These are phyloP conservation scores for Pogonocherus hispidulus DNA, from an alignment of 2,888 invertebrate genomes.

Conservation along the genomic window DNA sequence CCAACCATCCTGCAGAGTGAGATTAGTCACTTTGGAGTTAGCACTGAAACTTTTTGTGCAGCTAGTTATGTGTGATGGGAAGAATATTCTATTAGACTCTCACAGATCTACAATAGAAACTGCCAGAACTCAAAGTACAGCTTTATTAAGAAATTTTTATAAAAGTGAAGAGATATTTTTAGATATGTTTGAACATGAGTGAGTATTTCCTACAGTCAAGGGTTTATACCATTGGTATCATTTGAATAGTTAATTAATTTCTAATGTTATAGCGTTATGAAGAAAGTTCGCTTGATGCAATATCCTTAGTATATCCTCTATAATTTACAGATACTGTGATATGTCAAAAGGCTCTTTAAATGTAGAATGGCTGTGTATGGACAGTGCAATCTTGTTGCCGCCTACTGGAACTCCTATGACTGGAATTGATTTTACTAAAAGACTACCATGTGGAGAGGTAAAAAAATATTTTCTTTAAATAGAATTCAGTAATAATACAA, in stretches of 20 bases:
- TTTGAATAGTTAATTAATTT: not conserved
- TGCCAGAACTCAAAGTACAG: slow-evolving; percentile 85
- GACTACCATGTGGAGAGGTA: slow-evolving; percentile 97
- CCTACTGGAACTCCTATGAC: slow-evolving; percentile 97
- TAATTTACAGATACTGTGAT: slow-evolving; percentile 80
- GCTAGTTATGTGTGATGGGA: slow-evolving; percentile 73
- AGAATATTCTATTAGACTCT: slow-evolving; percentile 76
- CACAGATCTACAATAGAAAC: slow-evolving; percentile 79
- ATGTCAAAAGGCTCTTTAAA: slow-evolving; percentile 89
- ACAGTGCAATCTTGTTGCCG: slow-evolving; percentile 93
- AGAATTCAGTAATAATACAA: too few species aligned
- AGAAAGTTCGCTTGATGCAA: too few species aligned
- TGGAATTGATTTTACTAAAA: slow-evolving; percentile 93
- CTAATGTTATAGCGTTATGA: too few species aligned
- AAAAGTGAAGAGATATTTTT: slow-evolving; percentile 98
- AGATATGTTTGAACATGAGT: slow-evolving; percentile 99
- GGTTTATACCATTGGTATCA: not conserved
- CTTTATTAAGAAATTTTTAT: slow-evolving; percentile 90
- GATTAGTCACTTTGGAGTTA: slow-evolving; percentile 93
- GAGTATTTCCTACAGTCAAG: slow-evolving; percentile 52
- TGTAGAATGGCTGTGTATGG: slow-evolving; percentile 97
- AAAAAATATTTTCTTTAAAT: not conserved
- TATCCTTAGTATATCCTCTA: slow-evolving; percentile 50
- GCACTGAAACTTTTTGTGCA: slow-evolving; percentile 84
- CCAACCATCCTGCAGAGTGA: slow-evolving; percentile 90